These are phyloP conservation scores for Nasonovia ribisnigri DNA, from an alignment of 2,888 invertebrate species.

Conservation along the genomic window DNA sequence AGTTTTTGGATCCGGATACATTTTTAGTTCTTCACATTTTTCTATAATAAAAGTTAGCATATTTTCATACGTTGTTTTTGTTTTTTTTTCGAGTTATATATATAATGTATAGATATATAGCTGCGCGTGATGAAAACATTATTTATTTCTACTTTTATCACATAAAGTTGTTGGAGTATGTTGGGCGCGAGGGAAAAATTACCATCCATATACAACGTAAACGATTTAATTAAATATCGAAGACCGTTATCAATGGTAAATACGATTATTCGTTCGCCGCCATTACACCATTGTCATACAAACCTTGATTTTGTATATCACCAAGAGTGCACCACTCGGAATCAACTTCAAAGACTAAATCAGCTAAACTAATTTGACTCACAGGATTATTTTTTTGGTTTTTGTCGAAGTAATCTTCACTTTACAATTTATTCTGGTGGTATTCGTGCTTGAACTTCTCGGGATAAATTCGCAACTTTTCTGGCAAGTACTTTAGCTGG, in stretches of 20 bases:
- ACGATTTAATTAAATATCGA: background rate
- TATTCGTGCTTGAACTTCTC: no score
- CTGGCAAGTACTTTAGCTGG: background rate
- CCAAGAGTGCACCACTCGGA: background rate
- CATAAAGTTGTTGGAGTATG: background rate
- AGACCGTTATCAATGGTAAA: background rate
- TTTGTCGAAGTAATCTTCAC: no score
- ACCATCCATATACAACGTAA: background rate
- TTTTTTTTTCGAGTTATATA: background rate
- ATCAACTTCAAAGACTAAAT: no score
- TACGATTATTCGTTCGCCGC: background rate
- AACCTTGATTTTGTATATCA: background rate
- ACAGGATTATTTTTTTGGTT: no score
- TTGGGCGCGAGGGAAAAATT: no score
- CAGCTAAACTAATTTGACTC: no score
- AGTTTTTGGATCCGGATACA: background rate
- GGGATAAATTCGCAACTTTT: background rate
- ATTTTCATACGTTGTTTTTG: background rate
- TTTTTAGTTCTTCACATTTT: conserved; percentile 6
- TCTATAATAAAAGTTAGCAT: background rate
- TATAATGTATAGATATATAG: no score
- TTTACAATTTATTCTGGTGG: no score
- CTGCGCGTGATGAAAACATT: conserved; percentile 12
- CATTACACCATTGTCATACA: background rate
- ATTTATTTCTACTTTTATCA: conserved; percentile 1